Evolutionary conservation across 2,888 invertebrate genomes (phyloP).

Genomic region (Microchrysa polita): DNA sequence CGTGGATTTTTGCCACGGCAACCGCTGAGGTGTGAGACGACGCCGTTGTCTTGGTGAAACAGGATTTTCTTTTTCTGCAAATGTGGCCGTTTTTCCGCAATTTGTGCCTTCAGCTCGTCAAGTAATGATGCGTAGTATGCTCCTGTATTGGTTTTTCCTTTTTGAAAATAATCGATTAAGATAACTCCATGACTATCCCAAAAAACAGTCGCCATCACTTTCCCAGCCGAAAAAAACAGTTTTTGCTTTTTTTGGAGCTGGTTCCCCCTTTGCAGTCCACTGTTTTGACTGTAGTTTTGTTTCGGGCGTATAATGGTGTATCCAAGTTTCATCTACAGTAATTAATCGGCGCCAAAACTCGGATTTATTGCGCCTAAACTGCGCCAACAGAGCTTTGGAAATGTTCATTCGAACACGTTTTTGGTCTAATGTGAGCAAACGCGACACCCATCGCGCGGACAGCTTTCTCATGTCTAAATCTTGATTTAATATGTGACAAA

Average conservation of each 20-base stretch:
- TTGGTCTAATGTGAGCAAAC: constrained; percentile 55
- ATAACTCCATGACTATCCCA: constrained; percentile 13
- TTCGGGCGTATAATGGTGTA: constrained; percentile 56
- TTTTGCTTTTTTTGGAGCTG: constrained; percentile 24
- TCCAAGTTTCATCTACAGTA: constrained; percentile 59
- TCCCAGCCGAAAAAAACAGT: neutral
- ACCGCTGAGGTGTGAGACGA: constrained; percentile 45
- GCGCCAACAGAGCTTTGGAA: constrained; percentile 55
- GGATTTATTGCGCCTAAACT: constrained; percentile 55
- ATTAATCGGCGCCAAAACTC: constrained; percentile 57
- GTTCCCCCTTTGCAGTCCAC: constrained; percentile 43
- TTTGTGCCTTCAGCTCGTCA: constrained; percentile 50
- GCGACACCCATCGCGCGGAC: constrained; percentile 57
- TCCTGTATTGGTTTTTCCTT: constrained; percentile 46
- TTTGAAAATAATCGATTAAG: constrained; percentile 45
- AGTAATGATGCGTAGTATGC: constrained; percentile 51
- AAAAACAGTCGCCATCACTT: constrained; percentile 25
- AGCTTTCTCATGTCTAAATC: constrained; percentile 56
- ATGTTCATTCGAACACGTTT: constrained; percentile 55
- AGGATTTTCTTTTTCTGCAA: constrained; percentile 51
- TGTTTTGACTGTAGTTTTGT: constrained; percentile 47
- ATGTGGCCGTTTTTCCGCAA: constrained; percentile 51
- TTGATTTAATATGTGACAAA: constrained; percentile 54
- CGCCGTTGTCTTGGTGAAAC: constrained; percentile 45
- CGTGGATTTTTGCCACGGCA: constrained; percentile 48